Percentiles rank a stretch among this genome's conserved stretches.
phyloP scores from a whole-genome alignment of 2,888 invertebrate genomes.

The Sphaerophoria taeniata region DNA sequence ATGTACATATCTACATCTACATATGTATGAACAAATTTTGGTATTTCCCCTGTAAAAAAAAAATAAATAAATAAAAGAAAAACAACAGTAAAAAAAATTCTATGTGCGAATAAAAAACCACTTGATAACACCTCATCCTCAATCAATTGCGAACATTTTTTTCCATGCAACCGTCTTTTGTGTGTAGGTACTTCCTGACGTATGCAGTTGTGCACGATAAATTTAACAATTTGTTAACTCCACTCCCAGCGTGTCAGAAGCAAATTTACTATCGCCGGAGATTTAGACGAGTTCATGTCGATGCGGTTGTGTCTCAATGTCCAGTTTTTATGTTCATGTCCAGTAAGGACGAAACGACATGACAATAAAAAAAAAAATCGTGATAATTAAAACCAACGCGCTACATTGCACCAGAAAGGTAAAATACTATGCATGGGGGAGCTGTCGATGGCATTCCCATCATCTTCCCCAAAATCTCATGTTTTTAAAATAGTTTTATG shows the following conservation, averaged over 20 bases:
- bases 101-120: not conserved
- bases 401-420: slow-evolving; percentile 9
- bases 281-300: slow-evolving; percentile 21
- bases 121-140: slow-evolving; percentile 33
- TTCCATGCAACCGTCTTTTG: not conserved
- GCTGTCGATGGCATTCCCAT: not conserved
- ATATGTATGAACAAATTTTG: no score
- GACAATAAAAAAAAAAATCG: not conserved
- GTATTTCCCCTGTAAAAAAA: no score
- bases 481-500: not conserved
- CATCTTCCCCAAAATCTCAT: not conserved
- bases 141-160: slow-evolving; percentile 19
- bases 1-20: no score
- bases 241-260: slow-evolving; percentile 22
- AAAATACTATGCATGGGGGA: slow-evolving; percentile 10
- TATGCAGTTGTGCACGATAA: slow-evolving; percentile 40
- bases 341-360: not conserved
- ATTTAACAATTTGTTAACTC: slow-evolving; percentile 44
- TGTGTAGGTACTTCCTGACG: slow-evolving; percentile 2
- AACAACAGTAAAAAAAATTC: no score
- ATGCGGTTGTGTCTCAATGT: slow-evolving; percentile 1
- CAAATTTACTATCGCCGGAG: not conserved
- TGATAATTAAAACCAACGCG: slow-evolving; percentile 23
- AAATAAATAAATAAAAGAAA: no score
- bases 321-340: not conserved